Evolutionary conservation across 2,113 vertebrate species (phyloP).

Genomic region (Thermophis baileyi): DNA sequence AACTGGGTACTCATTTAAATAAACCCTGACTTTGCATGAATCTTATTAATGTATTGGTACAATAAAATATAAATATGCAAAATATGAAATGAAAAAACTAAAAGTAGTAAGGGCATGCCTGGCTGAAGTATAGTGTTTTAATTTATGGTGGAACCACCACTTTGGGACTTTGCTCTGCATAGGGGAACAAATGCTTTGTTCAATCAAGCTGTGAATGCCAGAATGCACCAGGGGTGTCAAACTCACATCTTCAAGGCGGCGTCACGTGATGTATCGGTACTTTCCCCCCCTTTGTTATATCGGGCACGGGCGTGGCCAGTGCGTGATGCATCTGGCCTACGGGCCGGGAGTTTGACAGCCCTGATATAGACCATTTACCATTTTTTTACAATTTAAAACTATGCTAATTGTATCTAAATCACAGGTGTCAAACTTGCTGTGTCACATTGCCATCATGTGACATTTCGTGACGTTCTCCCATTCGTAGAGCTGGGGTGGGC

Average conservation of each 20-base stretch:
- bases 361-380: neutral
- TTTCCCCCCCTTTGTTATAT: no score
- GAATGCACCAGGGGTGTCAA: neutral
- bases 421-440: no score
- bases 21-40: neutral
- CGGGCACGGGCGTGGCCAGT: no score
- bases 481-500: no score
- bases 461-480: no score
- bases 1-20: neutral
- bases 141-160: neutral
- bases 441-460: no score
- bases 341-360: no score
- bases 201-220: neutral
- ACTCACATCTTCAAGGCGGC: no score
- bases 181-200: neutral
- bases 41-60: neutral
- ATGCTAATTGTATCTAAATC: neutral
- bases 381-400: neutral
- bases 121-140: neutral
- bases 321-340: no score
- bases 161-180: neutral
- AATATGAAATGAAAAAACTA: neutral
- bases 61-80: neutral
- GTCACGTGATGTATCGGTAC: no score
- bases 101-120: neutral